phyloP scores from a whole-genome alignment of 2,888 invertebrate genomes.

The Gari tellinella region DNA sequence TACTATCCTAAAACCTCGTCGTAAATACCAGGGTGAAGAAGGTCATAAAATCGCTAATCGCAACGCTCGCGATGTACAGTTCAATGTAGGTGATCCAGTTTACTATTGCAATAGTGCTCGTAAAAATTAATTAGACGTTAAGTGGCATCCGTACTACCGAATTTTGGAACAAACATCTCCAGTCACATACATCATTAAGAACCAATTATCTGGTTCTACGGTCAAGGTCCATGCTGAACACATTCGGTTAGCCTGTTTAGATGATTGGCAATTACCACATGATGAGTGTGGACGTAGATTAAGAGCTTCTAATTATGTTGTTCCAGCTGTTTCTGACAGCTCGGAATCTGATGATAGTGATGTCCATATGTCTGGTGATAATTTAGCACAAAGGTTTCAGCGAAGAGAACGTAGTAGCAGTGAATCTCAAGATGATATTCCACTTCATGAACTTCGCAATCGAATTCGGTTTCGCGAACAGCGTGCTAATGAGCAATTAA shows the following conservation, averaged over 20 bases:
- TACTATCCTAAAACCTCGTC: slow-evolving; percentile 9
- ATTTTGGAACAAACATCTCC: slow-evolving; percentile 47
- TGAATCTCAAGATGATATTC: slow-evolving; percentile 40
- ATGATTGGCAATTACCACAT: slow-evolving; percentile 19
- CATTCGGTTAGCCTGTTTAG: slow-evolving; percentile 27
- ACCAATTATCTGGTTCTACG: slow-evolving; percentile 34
- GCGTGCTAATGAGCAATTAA: too few relatives aligned
- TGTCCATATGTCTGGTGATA: background rate
- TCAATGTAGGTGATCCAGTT: slow-evolving; percentile 11
- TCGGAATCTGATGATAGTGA: slow-evolving; percentile 6
- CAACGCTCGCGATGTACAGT: background rate
- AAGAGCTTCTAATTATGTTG: slow-evolving; percentile 17
- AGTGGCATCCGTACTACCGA: slow-evolving; percentile 39
- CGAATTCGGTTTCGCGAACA: too few relatives aligned
- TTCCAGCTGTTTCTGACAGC: slow-evolving; percentile 14
- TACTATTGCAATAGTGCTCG: slow-evolving; percentile 5
- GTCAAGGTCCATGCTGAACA: slow-evolving; percentile 35
- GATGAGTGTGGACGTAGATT: slow-evolving; percentile 4
- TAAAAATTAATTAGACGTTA: slow-evolving; percentile 7
- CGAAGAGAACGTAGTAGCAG: slow-evolving; percentile 27
- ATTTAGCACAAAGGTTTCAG: slow-evolving; percentile 2
- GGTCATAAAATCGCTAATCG: slow-evolving; percentile 7
- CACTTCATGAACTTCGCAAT: slow-evolving; percentile 27
- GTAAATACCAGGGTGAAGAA: slow-evolving; percentile 10
- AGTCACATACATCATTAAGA: slow-evolving; percentile 36